Evolutionary conservation across 2,113 vertebrate genomes (phyloP), one percentile per base, ranked within the genome.

Genomic region (Urocolius indicus): DNA sequence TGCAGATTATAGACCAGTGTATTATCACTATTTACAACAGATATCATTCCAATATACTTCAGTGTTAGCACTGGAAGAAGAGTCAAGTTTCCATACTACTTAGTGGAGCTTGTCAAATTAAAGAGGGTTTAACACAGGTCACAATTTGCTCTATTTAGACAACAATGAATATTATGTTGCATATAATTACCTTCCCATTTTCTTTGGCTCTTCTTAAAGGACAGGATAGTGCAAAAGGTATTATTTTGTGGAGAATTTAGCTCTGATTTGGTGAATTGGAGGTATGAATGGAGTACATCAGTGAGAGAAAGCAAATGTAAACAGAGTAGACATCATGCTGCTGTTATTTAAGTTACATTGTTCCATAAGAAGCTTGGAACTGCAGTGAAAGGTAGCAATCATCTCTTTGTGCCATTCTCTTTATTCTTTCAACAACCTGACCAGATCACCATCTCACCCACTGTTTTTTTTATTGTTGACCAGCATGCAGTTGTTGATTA

Each of bases 161-260:
- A 59, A 80, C 76, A 16, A 22, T 66, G 46, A 74, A 71, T 22
- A 67, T 72, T 63, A 34, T 24, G 46, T 84, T 71, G 21, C 38
- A 1, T 41, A 12, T 9, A 49, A 63, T 55, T 62, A 19, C 4
- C 18, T 63, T 82, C 17, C 75, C 3, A 4, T 83, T 85, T 83
- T 84, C 54, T 80, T 74, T 74, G 23, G 78, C 9, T 32, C 23
- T 86, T 76, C 24, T 77, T 80, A 41, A 73, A 96, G 92, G 71
- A 78, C 12, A 95, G 48, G 45, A 87, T 87, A 26, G 23, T 95
- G 43, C 68, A 88, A 20, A 73, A 96, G 21, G 10, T 75, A 34
- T 23, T 93, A 14, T 83, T 96, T 87, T 94, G 91, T 26, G 75
- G 79, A 71, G 58, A 95, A 82, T 88, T 96, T 78, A 36, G 4